Base-by-base conservation (phyloP, 2,113 vertebrate species). In the Sialia sialis region DNA sequence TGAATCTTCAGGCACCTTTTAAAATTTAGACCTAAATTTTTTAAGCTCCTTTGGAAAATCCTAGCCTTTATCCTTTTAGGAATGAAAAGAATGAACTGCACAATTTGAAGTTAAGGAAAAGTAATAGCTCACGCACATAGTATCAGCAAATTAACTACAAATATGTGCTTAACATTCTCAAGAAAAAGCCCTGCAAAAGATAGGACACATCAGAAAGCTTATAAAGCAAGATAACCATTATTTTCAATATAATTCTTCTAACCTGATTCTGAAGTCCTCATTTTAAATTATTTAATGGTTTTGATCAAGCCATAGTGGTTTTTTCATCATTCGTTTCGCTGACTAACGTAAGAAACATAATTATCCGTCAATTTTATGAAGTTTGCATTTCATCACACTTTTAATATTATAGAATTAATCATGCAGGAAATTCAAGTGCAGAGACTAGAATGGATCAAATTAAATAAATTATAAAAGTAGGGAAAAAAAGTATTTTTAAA, bases 91-190 rank as follows among this genome's bases (percentile, higher is more conserved):
- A 95, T 54, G 67, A 95, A 89, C 77, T 63, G 58, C 63, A 91
- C 81, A 94, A 94, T 89, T 93, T 94, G 67, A 95, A 95, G 89
- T 79, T 95, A 82, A 95, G 91, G 85, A 92, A 92, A 97, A 97
- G 94, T 96, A 96, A 96, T 94, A 97, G 95, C 56, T 94, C 95
- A 91, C 89, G 68, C 13, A 27, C 84, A 75, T 82, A 78, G 72
- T 94, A 96, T 97, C 97, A 96, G 94, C 88, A 98, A 98, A 97
- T 98, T 97, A 98, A 95, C 92, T 95, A 96, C 89, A 97, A 97
- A 97, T 73, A 91, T 54, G 9, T 95, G 89, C 87, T 98, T 97
- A 97, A 97, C 96, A 97, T 98, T 97, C 90, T 73, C 48, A 72
- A 96, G 91, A 96, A 96, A 97, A 95, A 96, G 46, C 67, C 46